Base-by-base conservation (phyloP, 37 sponge, comb jelly and placozoan species). In the Tethya wilhelma region DNA sequence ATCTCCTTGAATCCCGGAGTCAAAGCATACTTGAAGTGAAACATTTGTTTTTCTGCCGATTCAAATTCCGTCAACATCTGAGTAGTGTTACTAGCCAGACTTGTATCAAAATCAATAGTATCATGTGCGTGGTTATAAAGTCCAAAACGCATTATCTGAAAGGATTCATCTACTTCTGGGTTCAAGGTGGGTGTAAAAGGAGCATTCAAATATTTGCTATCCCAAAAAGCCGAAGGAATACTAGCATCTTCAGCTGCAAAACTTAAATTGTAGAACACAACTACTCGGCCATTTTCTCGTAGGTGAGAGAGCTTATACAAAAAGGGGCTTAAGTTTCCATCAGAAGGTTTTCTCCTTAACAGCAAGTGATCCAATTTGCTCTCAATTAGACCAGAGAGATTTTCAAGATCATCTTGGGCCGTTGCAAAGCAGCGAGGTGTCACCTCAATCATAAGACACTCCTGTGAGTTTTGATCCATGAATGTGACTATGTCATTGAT, bases 1-100 rank as follows among this genome's bases (percentile, higher is more conserved):
- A 72, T 72, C 19, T 30, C 56, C 29, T 32, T 22, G 25, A 72
- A 26, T 14, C 42, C 1, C 22, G 73, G 73, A 72, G 73, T 72
- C 55, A 72, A 56, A 28, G 73, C 73, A 46, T 72, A 72, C 73
- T 53, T 72, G 33, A 72, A 72, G 44, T 72, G 73, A 34, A 72
- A 72, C 17, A 72, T 44, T 38, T 34, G 37, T 12, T 66, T 6
- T 7, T 33, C 12, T 30, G n/a, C n/a, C n/a, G n/a, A n/a, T n/a
- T n/a, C n/a, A n/a, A n/a, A n/a, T n/a, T n/a, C n/a, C n/a, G n/a
- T n/a, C n/a, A n/a, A n/a, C n/a, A n/a, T n/a, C n/a, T n/a, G n/a
- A n/a, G n/a, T n/a, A n/a, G n/a, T n/a, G n/a, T n/a, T n/a, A n/a
- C n/a, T n/a, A n/a, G n/a, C n/a, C n/a, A n/a, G n/a, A n/a, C n/a